A percentile compares a stretch with the other conserved stretches of the same genome.
Conservation (phyloP, 2,113 vertebrate species). For the Trichomycterus rosablanca region DNA sequence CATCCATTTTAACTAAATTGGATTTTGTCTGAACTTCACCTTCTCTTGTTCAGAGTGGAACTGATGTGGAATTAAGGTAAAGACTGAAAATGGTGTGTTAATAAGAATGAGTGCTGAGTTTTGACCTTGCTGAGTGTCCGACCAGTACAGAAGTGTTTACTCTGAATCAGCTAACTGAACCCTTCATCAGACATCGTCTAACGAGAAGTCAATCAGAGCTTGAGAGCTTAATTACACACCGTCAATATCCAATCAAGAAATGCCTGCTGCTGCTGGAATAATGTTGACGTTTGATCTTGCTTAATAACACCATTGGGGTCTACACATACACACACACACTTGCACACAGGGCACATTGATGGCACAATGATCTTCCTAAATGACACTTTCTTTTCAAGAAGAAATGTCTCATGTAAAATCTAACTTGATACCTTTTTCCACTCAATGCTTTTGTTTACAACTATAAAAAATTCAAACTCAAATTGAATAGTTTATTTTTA, state of each 20-base stretch:
- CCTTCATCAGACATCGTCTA: constrained; percentile 47
- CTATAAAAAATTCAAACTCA: too few species aligned
- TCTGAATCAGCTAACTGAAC: constrained; percentile 46
- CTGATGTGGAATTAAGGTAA: too few species aligned
- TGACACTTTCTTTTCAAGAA: background rate
- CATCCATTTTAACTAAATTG: too few species aligned
- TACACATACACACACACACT: background rate
- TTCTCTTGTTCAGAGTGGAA: too few species aligned
- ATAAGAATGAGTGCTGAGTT: constrained; percentile 34
- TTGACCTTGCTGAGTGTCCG: constrained; percentile 48
- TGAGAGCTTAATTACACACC: constrained; percentile 48
- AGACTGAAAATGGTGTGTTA: background rate
- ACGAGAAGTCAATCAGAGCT: constrained; percentile 50
- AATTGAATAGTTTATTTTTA: too few species aligned
- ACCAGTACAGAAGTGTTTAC: constrained; percentile 42
- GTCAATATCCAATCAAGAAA: constrained; percentile 53
- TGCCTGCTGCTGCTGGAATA: constrained; percentile 45
- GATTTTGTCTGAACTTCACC: too few species aligned
- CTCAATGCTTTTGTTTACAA: too few species aligned
- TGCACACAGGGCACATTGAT: background rate
- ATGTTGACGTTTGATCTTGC: constrained; percentile 47
- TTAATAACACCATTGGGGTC: constrained; percentile 42
- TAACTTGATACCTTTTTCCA: too few species aligned
- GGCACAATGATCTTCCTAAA: background rate
- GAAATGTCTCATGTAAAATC: too few species aligned